Base-by-base conservation (phyloP, 2,797 vertebrate species). In the Hipposideros larvatus region DNA sequence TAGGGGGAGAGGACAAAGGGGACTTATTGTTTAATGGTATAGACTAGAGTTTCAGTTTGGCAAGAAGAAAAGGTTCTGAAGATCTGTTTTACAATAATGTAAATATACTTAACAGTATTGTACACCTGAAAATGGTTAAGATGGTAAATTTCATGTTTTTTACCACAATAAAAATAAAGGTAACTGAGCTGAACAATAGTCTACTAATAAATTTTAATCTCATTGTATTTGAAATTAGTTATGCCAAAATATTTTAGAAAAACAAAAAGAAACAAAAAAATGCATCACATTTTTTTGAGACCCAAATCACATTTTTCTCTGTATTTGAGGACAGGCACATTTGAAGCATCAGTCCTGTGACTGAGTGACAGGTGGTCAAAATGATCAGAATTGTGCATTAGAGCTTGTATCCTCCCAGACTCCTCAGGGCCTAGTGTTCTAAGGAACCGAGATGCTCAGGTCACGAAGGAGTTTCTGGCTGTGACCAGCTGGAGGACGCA, bases 171-270 rank as follows among this genome's bases (percentile, higher is more conserved):
- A 91, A 63, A 59, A 80, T 93, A 77, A 92, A 55, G n/a, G 4
- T 31, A 65, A 34, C 6, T 74, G 37, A 93, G 15, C 18, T 61
- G 21, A 90, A 87, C 91, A 93, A 83, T 46, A 21, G 13, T 66
- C 41, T 5, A 66, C 63, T 31, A 14, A 53, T 24, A 82, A 68
- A 41, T 87, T 78, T 43, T 80, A 59, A 95, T 53, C 16, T 94
- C 31, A 61, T 15, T 84, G 10, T 66, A 82, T 68, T 90, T 87
- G 59, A 90, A 74, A 90, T 93, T n/a, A n/a, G 15, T 75, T 79
- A 85, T 31, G 15, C 22, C n/a, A 84, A 92, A 51, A 5, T 11
- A 57, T 48, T 91, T 95, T 70, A 59, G 75, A 89, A 84, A 88
- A 92, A 28, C 11, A 90, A 79, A 79, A 55, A 28, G 71, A 79